Evolutionary conservation across 2,888 invertebrate species (phyloP).

Genomic region (Phyllotreta cruciferae): DNA sequence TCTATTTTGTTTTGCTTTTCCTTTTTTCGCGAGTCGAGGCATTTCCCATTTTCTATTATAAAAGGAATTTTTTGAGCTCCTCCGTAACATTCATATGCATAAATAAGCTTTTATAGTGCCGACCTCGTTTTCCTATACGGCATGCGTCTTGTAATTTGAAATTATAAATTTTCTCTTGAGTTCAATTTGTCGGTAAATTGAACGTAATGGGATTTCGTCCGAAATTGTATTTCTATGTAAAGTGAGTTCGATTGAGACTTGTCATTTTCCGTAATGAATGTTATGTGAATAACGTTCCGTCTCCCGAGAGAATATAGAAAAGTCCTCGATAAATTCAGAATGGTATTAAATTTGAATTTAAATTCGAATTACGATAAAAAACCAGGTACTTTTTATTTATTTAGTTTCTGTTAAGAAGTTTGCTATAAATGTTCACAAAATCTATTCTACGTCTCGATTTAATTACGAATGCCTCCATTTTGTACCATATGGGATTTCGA

Average conservation of each 20-base stretch:
- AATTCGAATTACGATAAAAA: conserved; percentile 1
- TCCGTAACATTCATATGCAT: conserved; percentile 34
- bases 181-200: conserved; percentile 49
- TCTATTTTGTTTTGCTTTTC: neutral
- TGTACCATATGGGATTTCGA: conserved; percentile 13
- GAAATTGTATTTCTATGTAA: conserved; percentile 49
- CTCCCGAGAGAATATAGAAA: conserved; percentile 5
- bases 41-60: conserved; percentile 33
- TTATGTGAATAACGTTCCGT: conserved; percentile 35
- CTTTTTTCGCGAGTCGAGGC: conserved; percentile 24
- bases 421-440: too few species aligned
- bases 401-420: too few species aligned
- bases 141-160: conserved; percentile 46
- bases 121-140: conserved; percentile 36
- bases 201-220: conserved; percentile 46
- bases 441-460: too few species aligned
- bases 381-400: neutral
- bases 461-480: neutral
- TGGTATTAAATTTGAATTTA: neutral
- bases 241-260: conserved; percentile 41
- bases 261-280: conserved; percentile 42
- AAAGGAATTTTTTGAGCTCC: conserved; percentile 31
- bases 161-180: conserved; percentile 45
- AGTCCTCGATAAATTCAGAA: neutral
- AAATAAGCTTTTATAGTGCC: conserved; percentile 37